Percentiles rank a stretch among this genome's conserved stretches.
These are phyloP conservation scores for Cygnus atratus DNA, from an alignment of 2,113 vertebrate genomes.

Conservation along the genomic window DNA sequence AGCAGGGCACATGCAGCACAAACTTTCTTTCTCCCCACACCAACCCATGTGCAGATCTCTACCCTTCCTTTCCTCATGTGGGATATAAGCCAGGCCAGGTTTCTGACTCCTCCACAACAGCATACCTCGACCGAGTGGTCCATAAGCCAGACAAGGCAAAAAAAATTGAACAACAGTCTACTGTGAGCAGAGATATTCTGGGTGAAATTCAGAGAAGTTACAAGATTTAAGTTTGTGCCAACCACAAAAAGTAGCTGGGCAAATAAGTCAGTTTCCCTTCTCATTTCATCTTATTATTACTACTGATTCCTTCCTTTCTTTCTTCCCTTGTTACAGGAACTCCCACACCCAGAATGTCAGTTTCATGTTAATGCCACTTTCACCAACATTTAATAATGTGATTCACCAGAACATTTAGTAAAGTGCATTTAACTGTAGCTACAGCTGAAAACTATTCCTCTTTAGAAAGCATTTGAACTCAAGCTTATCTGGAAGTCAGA, in stretches of 20 bases:
- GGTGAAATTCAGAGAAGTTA: not conserved
- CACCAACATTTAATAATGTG: not conserved
- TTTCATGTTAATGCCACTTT: not conserved
- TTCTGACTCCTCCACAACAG: not conserved
- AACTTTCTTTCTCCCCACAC: not conserved
- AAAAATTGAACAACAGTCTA: not conserved
- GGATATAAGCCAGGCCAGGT: not conserved
- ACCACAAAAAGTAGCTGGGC: not conserved
- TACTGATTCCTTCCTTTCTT: not conserved
- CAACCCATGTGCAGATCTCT: too few species aligned
- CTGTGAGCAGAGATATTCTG: not conserved
- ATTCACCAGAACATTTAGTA: not conserved
- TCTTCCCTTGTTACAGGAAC: not conserved
- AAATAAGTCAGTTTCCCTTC: not conserved
- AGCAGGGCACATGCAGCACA: not conserved
- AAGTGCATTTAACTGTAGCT: not conserved
- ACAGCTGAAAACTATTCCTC: not conserved
- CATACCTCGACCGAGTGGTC: not conserved
- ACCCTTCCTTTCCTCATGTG: not conserved
- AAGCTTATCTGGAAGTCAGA: not conserved
- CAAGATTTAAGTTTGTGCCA: not conserved
- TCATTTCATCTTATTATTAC: not conserved
- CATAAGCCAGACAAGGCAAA: not conserved
- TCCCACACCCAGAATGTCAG: not conserved
- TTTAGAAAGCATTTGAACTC: not conserved